Evolutionary conservation across 2,113 vertebrate species (phyloP).

Genomic region (Leucosticte australis): DNA sequence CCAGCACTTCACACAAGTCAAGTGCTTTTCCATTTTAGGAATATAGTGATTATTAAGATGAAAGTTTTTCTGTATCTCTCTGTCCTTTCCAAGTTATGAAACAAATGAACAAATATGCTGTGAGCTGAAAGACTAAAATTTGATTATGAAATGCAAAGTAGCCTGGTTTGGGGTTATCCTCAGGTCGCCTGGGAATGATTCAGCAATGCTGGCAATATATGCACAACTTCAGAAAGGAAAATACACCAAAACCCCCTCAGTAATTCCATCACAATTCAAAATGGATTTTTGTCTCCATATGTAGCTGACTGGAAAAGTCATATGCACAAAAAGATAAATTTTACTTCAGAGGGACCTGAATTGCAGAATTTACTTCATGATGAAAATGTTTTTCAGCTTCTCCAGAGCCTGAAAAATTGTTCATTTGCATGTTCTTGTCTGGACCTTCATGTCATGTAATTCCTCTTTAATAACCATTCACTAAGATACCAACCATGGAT

Average conservation of each 20-base stretch:
- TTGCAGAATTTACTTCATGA: background rate
- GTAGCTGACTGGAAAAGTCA: background rate
- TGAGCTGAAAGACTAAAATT: background rate
- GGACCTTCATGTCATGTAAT: background rate
- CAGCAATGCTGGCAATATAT: background rate
- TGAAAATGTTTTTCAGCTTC: background rate
- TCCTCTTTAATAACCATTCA: background rate
- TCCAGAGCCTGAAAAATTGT: background rate
- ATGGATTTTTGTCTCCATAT: background rate
- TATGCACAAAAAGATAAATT: background rate
- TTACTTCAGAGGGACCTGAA: background rate
- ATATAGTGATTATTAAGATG: background rate
- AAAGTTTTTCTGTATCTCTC: background rate
- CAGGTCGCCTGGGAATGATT: background rate
- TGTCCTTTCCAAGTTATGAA: background rate
- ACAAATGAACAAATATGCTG: background rate
- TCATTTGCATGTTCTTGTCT: background rate
- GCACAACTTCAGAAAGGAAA: background rate
- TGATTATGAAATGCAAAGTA: conserved; percentile 5
- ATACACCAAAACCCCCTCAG: background rate
- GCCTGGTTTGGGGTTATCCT: background rate
- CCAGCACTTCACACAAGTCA: background rate
- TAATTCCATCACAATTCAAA: background rate
- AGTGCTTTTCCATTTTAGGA: background rate
- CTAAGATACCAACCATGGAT: background rate